Percentiles rank a stretch among this genome's conserved stretches.
These are phyloP conservation scores for Tetranychus cinnabarinus DNA, from an alignment of 1,140 invertebrate species.

Conservation along the genomic window DNA sequence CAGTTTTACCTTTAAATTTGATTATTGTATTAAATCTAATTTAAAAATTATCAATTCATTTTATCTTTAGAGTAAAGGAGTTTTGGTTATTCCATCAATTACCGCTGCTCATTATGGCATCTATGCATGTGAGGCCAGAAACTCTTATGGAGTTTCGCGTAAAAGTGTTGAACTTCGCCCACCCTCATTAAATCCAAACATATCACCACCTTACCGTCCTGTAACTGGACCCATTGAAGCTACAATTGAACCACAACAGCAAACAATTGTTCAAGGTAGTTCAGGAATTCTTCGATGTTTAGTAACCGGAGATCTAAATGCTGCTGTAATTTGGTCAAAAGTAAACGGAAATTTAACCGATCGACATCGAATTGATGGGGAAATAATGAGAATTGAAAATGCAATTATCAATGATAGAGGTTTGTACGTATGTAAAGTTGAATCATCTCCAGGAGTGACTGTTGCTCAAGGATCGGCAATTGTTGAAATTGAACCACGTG, in stretches of 20 bases:
- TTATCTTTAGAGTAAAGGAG: neutral
- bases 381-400: conserved; percentile 17
- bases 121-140: neutral
- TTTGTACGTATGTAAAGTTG: conserved; percentile 45
- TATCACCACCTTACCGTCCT: neutral
- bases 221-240: conserved; percentile 26
- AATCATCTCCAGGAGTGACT: conserved; percentile 27
- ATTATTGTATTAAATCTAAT: neutral
- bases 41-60: neutral
- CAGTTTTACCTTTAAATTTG: neutral
- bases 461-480: conserved; percentile 38
- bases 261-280: conserved; percentile 50
- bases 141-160: neutral
- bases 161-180: neutral
- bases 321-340: conserved; percentile 53
- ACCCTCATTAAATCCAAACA: neutral
- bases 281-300: conserved; percentile 47
- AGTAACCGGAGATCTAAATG: conserved; percentile 34
- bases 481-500: conserved; percentile 60
- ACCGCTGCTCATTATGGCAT: neutral
- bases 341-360: conserved; percentile 31
- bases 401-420: conserved; percentile 48
- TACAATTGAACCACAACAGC: conserved; percentile 33
- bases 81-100: neutral
- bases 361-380: conserved; percentile 11